Conservation (phyloP, 2,113 vertebrate genomes). For the Leiothrix lutea region DNA sequence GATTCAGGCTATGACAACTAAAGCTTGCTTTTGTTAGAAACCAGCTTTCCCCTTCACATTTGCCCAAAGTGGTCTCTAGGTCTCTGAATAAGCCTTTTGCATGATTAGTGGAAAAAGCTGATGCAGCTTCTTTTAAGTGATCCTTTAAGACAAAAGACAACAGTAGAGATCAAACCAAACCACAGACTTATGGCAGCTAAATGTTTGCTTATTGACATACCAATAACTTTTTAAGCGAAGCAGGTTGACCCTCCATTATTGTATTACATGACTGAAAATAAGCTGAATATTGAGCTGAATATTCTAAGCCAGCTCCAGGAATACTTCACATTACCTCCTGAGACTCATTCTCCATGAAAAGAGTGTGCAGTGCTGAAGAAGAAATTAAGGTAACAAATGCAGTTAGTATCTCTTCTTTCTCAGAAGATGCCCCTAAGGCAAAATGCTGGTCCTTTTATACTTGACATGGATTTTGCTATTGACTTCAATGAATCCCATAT, state of each 20-base stretch:
- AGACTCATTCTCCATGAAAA: not conserved
- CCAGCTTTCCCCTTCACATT: not conserved
- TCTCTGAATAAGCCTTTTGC: not conserved
- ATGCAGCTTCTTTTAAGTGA: not conserved
- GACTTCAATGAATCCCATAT: not conserved
- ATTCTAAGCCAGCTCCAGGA: not conserved
- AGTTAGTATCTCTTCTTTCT: not conserved
- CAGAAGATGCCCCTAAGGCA: not conserved
- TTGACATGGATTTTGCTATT: not conserved
- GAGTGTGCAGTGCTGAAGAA: not conserved
- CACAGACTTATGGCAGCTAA: not conserved
- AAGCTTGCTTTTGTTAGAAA: not conserved
- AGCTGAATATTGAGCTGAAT: not conserved
- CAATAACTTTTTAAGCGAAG: not conserved
- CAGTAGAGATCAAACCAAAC: not conserved
- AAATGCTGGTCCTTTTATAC: not conserved
- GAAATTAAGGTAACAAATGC: not conserved
- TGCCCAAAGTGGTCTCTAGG: not conserved
- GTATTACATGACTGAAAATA: not conserved
- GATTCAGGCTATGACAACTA: not conserved
- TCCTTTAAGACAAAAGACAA: not conserved
- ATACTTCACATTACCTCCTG: not conserved
- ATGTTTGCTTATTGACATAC: not conserved
- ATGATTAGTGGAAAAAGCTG: not conserved
- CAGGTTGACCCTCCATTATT: fast-evolving